Evolutionary conservation across 92 coral and sea anemone genomes (phyloP).

Genomic region (Epizoanthus rinbou): DNA sequence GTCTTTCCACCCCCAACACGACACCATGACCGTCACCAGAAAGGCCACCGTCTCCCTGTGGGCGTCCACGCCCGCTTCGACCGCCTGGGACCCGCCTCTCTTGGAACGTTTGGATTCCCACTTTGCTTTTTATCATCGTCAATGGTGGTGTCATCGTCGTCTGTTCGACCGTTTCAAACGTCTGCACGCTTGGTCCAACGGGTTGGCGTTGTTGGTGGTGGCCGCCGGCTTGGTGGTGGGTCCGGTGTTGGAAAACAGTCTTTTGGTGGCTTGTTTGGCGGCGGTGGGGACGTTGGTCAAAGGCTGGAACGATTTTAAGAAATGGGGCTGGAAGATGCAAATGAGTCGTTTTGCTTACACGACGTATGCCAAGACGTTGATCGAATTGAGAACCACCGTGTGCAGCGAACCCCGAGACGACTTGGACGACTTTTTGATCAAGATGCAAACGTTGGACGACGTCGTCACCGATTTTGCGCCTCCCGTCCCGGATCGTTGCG

Average conservation of each 20-base stretch:
- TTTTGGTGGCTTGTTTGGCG: not conserved
- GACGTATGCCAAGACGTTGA: slow-evolving; percentile 32
- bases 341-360: slow-evolving; percentile 37
- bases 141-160: slow-evolving; percentile 41
- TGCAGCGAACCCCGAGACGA: not conserved
- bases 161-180: slow-evolving; percentile 10
- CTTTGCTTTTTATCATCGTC: slow-evolving; percentile 1
- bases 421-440: not conserved
- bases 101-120: not conserved
- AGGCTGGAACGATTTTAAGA: slow-evolving; percentile 25
- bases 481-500: slow-evolving; percentile 29
- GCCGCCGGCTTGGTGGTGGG: slow-evolving; percentile 11
- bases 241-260: not conserved
- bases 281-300: slow-evolving; percentile 25
- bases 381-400: not conserved
- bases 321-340: not conserved
- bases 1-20: not conserved
- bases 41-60: slow-evolving; percentile 16
- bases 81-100: not conserved
- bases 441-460: slow-evolving; percentile 27
- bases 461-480: slow-evolving; percentile 27
- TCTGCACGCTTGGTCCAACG: not conserved
- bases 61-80: slow-evolving; percentile 6
- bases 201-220: not conserved
- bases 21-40: not conserved